Base-by-base conservation (phyloP, 64 coral and sea anemone species). In the Pocillopora verrucosa region DNA sequence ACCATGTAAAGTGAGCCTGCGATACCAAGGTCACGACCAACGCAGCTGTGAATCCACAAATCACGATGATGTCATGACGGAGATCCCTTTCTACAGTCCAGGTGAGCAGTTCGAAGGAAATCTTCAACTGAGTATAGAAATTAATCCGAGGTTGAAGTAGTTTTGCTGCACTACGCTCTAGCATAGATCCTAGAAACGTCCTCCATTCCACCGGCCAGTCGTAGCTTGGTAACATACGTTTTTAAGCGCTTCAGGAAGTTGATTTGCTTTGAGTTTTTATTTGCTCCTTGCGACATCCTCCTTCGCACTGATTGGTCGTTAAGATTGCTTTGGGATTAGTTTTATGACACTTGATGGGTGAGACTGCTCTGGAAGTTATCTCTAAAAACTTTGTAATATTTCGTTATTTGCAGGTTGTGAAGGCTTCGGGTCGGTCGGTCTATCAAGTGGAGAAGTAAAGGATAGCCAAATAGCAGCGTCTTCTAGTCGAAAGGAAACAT, bases 401-500 rank as follows among this genome's bases (percentile, higher is more conserved):
- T 22, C 19, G 5, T 69, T 4, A n/a, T 20, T 59, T 79, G 51
- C 15, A 79, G 76, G 19, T 13, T 79, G 76, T 25, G 51, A 79
- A 1, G 76, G 76, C 20, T 79, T 79, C 13, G 37, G 20, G 16
- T 3, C 76, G 3, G 19, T 79, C 38, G 56, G 56, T 26, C 20
- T 59, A 11, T 56, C 19, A 79, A 57, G 11, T 1, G 76, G 76
- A 79, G 22, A 11, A 22, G 6, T 51, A 14, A 79, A 79, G 10
- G 20, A 79, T 57, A 79, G 76, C 14, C 76, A 59, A 22, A 79
- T 79, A 58, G 25, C 76, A 20, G 51, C 76, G 25, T 79, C 76
- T n/a, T 79, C 76, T 11, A 79, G 19, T 45, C 6, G 38, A 22
- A 22, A 16, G n/a, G 11, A 10, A 24, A 26, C 11, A 2, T 79